Percentiles rank a stretch among this genome's conserved stretches.
Conservation (phyloP, 2,888 invertebrate genomes). For the Noctua fimbriata region DNA sequence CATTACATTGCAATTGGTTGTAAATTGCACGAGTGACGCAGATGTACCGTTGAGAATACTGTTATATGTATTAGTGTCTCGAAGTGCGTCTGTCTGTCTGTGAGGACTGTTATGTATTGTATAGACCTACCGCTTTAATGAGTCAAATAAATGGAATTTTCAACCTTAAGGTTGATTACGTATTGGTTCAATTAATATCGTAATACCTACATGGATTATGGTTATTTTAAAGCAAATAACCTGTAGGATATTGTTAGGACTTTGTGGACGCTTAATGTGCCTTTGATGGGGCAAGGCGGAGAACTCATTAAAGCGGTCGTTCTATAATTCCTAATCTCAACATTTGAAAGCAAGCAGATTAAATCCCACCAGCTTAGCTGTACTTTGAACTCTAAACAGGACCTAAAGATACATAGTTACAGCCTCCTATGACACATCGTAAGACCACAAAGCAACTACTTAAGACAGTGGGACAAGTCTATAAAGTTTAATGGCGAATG, state of each 20-base stretch:
- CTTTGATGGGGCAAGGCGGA: no score
- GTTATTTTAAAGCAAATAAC: no score
- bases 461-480: slow-evolving; percentile 45
- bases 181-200: no score
- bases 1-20: slow-evolving; percentile 32
- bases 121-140: no score
- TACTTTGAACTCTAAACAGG: slow-evolving; percentile 16
- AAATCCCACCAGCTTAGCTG: slow-evolving; percentile 19
- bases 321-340: neutral
- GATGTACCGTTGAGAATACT: slow-evolving; percentile 53
- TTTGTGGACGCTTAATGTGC: no score
- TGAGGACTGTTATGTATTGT: slow-evolving; percentile 32
- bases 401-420: slow-evolving; percentile 1
- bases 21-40: slow-evolving; percentile 53
- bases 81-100: slow-evolving; percentile 46
- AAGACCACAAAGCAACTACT: slow-evolving; percentile 46
- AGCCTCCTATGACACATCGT: slow-evolving; percentile 38
- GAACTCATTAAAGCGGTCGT: no score
- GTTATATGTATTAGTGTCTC: slow-evolving; percentile 47
- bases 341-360: slow-evolving; percentile 7
- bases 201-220: no score
- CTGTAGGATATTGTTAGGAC: no score
- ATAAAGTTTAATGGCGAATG: slow-evolving; percentile 50
- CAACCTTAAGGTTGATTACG: no score
- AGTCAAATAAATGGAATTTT: no score